Conservation (phyloP, 2,888 invertebrate genomes). For the Mesodorylaimus sp. region DNA sequence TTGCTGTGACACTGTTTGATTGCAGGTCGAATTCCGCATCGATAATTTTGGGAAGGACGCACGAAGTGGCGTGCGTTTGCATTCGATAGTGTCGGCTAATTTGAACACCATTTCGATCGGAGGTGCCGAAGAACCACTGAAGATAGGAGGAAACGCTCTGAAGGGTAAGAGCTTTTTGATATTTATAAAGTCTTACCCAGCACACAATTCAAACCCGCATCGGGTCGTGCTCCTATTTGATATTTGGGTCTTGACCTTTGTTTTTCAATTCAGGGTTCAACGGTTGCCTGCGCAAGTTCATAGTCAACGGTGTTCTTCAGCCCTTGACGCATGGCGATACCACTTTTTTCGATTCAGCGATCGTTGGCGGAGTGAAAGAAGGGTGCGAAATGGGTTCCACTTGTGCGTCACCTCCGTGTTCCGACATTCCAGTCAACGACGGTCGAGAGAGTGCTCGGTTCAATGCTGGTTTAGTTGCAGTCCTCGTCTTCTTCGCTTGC, state of each 20-base stretch:
- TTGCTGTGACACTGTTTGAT: too few relatives aligned
- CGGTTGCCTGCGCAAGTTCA: slow-evolving; percentile 74
- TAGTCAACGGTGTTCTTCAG: slow-evolving; percentile 68
- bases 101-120: too few relatives aligned
- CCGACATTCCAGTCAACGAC: slow-evolving; percentile 2
- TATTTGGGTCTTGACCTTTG: slow-evolving; percentile 6
- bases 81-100: too few relatives aligned
- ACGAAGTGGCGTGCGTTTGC: not conserved
- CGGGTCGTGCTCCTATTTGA: too few relatives aligned
- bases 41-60: slow-evolving; percentile 5
- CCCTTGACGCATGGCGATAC: slow-evolving; percentile 65
- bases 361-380: slow-evolving; percentile 36
- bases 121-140: too few relatives aligned
- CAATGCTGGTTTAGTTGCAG: slow-evolving; percentile 71
- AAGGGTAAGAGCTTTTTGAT: too few relatives aligned
- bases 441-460: slow-evolving; percentile 40
- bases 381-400: slow-evolving; percentile 56
- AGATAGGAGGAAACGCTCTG: too few relatives aligned
- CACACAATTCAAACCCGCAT: too few relatives aligned
- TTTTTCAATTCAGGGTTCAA: slow-evolving; percentile 44
- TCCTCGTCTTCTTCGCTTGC: slow-evolving; percentile 74
- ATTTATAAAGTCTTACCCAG: too few relatives aligned
- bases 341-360: slow-evolving; percentile 25
- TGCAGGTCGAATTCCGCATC: slow-evolving; percentile 5
- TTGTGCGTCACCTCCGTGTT: slow-evolving; percentile 32